Evolutionary conservation across 2,113 vertebrate species (phyloP), one percentile per base, ranked within the genome.

Genomic region (Orientallactaga bullata): DNA sequence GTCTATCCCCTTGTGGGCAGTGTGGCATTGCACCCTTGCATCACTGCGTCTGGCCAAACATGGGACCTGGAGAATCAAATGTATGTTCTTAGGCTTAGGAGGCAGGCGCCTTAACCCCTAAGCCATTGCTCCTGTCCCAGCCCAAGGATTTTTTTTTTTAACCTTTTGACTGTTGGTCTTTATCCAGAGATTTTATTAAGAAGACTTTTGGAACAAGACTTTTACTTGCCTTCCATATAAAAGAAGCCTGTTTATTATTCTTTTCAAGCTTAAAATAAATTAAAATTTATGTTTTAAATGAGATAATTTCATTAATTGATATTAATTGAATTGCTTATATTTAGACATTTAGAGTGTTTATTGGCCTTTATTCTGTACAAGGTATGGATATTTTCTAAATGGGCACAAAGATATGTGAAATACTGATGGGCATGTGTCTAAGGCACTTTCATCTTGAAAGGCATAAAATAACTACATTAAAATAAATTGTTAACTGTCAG

Each of bases 151-250:
- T 65, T 77, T 69, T 66, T 63, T 28, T 39, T 32, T 58, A 65
- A 76, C 69, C 42, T 90, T 79, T 88, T 79, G 80, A 28, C 55
- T 92, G 95, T 83, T 89, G 73, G 30, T 60, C 51, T 91, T 82
- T 71, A 85, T 30, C 89, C 24, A 69, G 37, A 93, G 18, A 85
- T 94, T 95, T 96, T 58, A 95, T 93, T 91, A 85, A 80, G 79
- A 92, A 92, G 80, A 78, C 72, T 87, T 95, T 95, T 91, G n/a
- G 65, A 85, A 63, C 26, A 87, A 95, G 84, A 84, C 35, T 65
- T 80, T 51, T 94, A 89, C 73, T 89, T 24, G 24, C 11, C 68
- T 95, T 95, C 60, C 13, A 89, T 81, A 89, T 95, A 91, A 94
- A 96, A 96, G 7, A 11, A 89, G 66, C 28, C 89, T 95, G 47